Percentiles rank a stretch among this genome's conserved stretches.
phyloP scores from a whole-genome alignment of 2,888 invertebrate species.

The Limnephilus lunatus region DNA sequence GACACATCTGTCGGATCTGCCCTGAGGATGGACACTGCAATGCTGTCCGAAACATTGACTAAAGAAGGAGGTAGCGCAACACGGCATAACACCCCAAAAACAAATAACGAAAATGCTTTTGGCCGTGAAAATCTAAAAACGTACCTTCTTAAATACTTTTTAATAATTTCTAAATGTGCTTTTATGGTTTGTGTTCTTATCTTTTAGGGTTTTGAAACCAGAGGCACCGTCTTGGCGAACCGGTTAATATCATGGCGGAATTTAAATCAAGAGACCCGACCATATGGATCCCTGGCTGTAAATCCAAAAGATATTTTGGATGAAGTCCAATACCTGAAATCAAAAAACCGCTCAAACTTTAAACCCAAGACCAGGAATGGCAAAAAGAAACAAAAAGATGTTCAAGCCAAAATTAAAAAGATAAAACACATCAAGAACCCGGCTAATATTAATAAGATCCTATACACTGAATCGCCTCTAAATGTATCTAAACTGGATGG shows the following conservation, averaged over 20 bases:
- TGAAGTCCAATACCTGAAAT: slow-evolving; percentile 75
- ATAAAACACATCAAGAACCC: slow-evolving; percentile 70
- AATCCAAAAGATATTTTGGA: slow-evolving; percentile 84
- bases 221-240: slow-evolving; percentile 90
- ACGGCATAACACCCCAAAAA: too few species aligned
- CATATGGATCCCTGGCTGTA: slow-evolving; percentile 82
- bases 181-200: slow-evolving; percentile 23
- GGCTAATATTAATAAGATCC: slow-evolving; percentile 69
- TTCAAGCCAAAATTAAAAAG: slow-evolving; percentile 69
- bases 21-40: too few species aligned
- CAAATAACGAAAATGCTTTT: too few species aligned
- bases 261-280: slow-evolving; percentile 85
- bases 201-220: slow-evolving; percentile 91
- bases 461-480: slow-evolving; percentile 67
- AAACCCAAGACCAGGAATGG: slow-evolving; percentile 71
- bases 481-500: slow-evolving; percentile 67
- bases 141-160: neutral
- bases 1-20: too few species aligned
- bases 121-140: too few species aligned
- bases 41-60: too few species aligned
- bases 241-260: slow-evolving; percentile 91
- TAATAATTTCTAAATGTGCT: neutral
- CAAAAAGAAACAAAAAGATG: slow-evolving; percentile 68
- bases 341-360: slow-evolving; percentile 70
- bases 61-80: too few species aligned